Evolutionary conservation across 1,140 invertebrate species (phyloP).

Genomic region (Teleogryllus occipitalis): DNA sequence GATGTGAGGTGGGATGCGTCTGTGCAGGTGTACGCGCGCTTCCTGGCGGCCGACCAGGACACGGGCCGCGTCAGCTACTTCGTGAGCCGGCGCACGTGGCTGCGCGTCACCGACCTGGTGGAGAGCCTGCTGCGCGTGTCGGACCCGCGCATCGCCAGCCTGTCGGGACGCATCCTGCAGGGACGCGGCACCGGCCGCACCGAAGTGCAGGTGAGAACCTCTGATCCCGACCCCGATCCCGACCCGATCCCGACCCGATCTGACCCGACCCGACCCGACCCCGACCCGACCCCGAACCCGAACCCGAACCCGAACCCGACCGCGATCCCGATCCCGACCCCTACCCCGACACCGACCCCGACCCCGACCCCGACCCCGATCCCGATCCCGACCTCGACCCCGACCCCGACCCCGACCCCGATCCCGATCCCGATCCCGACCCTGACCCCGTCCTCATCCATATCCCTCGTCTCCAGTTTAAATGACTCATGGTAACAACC

Average conservation of each 20-base stretch:
- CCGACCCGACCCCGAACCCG: no score
- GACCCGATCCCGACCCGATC: no score
- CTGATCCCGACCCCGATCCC: background rate
- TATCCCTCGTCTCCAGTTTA: no score
- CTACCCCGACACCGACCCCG: background rate
- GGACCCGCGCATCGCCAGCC: conserved; percentile 75
- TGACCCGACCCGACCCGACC: no score
- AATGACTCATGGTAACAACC: no score
- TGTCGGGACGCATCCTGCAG: conserved; percentile 73
- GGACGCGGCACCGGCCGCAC: conserved; percentile 81
- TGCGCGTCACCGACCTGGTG: conserved; percentile 87
- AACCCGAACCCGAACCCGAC: no score
- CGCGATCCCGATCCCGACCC: no score
- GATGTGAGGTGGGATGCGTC: background rate
- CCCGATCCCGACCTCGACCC: no score
- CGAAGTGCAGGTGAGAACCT: conserved; percentile 69
- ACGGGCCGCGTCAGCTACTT: conserved; percentile 84
- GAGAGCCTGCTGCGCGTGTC: conserved; percentile 71
- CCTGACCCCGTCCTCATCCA: no score
- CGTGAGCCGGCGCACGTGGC: conserved; percentile 74
- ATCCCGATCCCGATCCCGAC: no score
- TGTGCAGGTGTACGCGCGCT: conserved; percentile 64
- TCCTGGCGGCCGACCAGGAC: conserved; percentile 83
- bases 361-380: no score
- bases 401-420: no score